phyloP scores from a whole-genome alignment of 2,888 invertebrate genomes.

The Diabrotica balteata region DNA sequence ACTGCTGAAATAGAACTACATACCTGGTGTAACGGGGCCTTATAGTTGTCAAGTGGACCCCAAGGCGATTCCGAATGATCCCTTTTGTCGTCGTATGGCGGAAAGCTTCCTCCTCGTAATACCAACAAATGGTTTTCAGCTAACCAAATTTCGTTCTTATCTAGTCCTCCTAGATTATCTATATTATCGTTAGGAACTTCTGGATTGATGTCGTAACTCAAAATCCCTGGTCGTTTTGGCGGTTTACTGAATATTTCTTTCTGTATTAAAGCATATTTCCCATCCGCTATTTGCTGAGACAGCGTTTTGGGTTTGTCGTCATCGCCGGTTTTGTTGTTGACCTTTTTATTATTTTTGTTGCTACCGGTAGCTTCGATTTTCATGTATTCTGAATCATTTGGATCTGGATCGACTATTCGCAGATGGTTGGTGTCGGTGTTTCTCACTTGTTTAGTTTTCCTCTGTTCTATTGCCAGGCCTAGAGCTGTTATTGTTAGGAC shows the following conservation, averaged over 20 bases:
- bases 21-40: conserved; percentile 78
- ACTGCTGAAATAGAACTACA: neutral
- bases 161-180: conserved; percentile 80
- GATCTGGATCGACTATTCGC: conserved; percentile 57
- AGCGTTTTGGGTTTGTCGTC: conserved; percentile 84
- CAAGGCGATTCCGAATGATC: conserved; percentile 64
- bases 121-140: conserved; percentile 88
- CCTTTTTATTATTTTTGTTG: conserved; percentile 66
- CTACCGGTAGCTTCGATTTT: conserved; percentile 43
- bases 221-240: conserved; percentile 77
- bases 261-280: conserved; percentile 88
- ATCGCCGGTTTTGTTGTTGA: conserved; percentile 73
- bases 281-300: conserved; percentile 89
- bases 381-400: conserved; percentile 47
- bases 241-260: conserved; percentile 78
- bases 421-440: conserved; percentile 75
- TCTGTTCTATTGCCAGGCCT: conserved; percentile 46
- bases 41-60: conserved; percentile 85
- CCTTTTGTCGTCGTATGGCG: conserved; percentile 59
- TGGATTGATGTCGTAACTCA: conserved; percentile 81
- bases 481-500: conserved; percentile 39
- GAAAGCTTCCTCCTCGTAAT: conserved; percentile 78
- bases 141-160: conserved; percentile 87
- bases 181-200: conserved; percentile 84
- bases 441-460: conserved; percentile 62